Evolutionary conservation across 2,888 invertebrate genomes (phyloP), one percentile per base, ranked within the genome.

Genomic region (Emmelina monodactyla): DNA sequence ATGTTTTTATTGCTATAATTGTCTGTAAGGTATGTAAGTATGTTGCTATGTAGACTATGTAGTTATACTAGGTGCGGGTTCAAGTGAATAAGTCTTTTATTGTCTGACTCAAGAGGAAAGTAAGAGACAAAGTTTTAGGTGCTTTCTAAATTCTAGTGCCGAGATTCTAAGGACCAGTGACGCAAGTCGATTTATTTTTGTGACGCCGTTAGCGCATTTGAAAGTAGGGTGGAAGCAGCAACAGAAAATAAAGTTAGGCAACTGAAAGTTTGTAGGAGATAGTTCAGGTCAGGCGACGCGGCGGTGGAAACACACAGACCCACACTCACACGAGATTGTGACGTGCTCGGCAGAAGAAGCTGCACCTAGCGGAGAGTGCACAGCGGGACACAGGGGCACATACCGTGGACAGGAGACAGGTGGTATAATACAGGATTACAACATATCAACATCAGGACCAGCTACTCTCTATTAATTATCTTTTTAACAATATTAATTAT

Each of bases 341-440:
- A 70, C 68, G 75, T 72, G 78, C 76, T 78, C 78, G 76, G 78
- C 78, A 76, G 71, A 76, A 76, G 61, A 79, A 79, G 78, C 78
- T 78, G 78, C 78, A 76, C 76, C 76, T 76, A 78, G 78, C 78
- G 78, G 76, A 76, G 76, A 76, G 78, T 78, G 78, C 78, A 76
- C 75, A 76, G 75, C 73, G 73, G 78, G 75, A 76, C 68, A 71
- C 71, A 71, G 75, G 71, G 71, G 69, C 64, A 70, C 70, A 76
- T 70, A 64, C 75, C 73, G 70, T 76, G 65, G 67, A 25, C 25
- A 58, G 69, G 66, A n/a, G n/a, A 53, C 62, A 76, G 71, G 68
- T 65, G 69, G 72, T 67, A 68, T 63, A 73, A 66, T 73, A 76
- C 65, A 73, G 78, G 76, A 71, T 68, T 68, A 76, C 70, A 72